These are phyloP conservation scores for Colletes latitarsis DNA, from an alignment of 1,140 invertebrate species.

Conservation along the genomic window DNA sequence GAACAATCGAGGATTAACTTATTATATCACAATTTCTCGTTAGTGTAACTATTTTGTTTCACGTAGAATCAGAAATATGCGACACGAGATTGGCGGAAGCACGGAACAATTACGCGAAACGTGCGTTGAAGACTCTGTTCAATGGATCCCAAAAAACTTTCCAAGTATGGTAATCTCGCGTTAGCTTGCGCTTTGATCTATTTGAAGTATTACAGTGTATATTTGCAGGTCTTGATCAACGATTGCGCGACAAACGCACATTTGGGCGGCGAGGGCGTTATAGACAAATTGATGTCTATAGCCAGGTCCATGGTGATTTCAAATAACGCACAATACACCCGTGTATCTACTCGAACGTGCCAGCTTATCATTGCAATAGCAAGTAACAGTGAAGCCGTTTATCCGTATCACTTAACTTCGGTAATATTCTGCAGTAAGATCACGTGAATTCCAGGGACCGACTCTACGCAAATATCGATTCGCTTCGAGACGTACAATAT, in stretches of 20 bases:
- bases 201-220: background rate
- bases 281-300: slow-evolving; percentile 79
- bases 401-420: slow-evolving; percentile 77
- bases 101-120: slow-evolving; percentile 77
- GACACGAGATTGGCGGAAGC: slow-evolving; percentile 74
- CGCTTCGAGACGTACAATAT: slow-evolving; percentile 1
- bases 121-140: slow-evolving; percentile 78
- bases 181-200: background rate
- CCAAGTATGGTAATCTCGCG: slow-evolving; percentile 65
- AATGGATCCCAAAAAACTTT: slow-evolving; percentile 80
- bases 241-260: slow-evolving; percentile 76
- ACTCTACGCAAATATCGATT: background rate
- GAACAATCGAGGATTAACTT: background rate
- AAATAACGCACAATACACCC: slow-evolving; percentile 79
- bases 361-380: slow-evolving; percentile 79
- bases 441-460: background rate
- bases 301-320: slow-evolving; percentile 78
- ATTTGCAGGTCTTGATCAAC: slow-evolving; percentile 76
- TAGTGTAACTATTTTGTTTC: slow-evolving; percentile 32
- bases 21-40: background rate
- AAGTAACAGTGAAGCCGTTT: slow-evolving; percentile 76
- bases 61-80: slow-evolving; percentile 75
- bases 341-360: slow-evolving; percentile 78
- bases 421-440: slow-evolving; percentile 55
- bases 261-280: slow-evolving; percentile 76